A percentile compares a stretch with the other conserved stretches of the same genome.
Evolutionary conservation across 1,140 invertebrate species (phyloP).

Genomic region (Drosophila arizonae): DNA sequence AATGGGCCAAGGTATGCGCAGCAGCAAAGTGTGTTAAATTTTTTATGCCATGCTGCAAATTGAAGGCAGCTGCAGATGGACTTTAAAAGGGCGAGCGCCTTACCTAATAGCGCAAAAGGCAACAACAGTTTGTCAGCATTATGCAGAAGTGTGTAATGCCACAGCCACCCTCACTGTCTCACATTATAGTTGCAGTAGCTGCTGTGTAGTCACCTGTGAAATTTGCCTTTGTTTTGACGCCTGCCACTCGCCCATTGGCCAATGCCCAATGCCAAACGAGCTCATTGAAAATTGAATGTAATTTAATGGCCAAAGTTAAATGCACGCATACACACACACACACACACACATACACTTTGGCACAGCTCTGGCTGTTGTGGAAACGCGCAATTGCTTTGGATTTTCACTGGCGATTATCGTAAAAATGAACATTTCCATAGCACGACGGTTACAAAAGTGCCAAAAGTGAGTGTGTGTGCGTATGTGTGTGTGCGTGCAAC

Average conservation of each 20-base stretch:
- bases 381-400: slow-evolving; percentile 69
- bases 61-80: slow-evolving; percentile 37
- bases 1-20: slow-evolving; percentile 17
- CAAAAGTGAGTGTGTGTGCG: slow-evolving; percentile 34
- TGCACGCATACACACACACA: slow-evolving; percentile 29
- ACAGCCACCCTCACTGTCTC: not conserved
- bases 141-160: slow-evolving; percentile 44
- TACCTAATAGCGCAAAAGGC: slow-evolving; percentile 32
- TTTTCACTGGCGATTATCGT: slow-evolving; percentile 74
- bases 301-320: slow-evolving; percentile 78
- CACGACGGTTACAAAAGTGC: slow-evolving; percentile 17
- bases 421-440: slow-evolving; percentile 79
- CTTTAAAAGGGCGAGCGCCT: slow-evolving; percentile 25
- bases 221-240: slow-evolving; percentile 11
- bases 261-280: slow-evolving; percentile 49
- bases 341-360: not conserved
- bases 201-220: slow-evolving; percentile 32
- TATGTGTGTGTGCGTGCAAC: slow-evolving; percentile 27
- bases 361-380: slow-evolving; percentile 36
- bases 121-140: slow-evolving; percentile 49
- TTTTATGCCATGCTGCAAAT: slow-evolving; percentile 47
- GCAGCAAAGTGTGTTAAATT: slow-evolving; percentile 40
- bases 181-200: slow-evolving; percentile 24
- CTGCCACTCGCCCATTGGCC: slow-evolving; percentile 37
- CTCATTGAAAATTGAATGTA: slow-evolving; percentile 82